Base-by-base conservation (phyloP, 2,113 vertebrate genomes). In the Tachycineta bicolor region DNA sequence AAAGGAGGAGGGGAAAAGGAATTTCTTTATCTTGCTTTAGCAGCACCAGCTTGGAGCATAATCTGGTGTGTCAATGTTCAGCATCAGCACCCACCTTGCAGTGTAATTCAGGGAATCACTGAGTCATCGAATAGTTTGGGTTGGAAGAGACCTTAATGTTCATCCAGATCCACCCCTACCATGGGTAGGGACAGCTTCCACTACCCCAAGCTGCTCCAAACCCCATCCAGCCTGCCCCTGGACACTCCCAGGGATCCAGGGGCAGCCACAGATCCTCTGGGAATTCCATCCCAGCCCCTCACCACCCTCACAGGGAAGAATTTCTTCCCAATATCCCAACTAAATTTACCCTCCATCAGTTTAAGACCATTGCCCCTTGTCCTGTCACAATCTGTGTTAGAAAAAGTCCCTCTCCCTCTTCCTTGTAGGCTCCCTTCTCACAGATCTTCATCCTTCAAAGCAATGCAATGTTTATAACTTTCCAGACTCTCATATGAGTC, bases 181-280 rank as follows among this genome's bases (percentile, higher is more conserved):
- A 26, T 15, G 19, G 4, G 7, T 63, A 52, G 37, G 53, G 53
- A 60, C 73, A 44, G 1, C 2, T 77, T 0, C 37, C 33, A 52
- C 26, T 2, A 0, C 15, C 33, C 53, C 83, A 69, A 33, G 6
- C 0, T 19, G 14, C 7, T 19, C 53, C 44, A 14, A 58, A n/a
- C 13, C 7, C 31, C 0, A 0, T 86, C 31, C 53, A 86, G 0
- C 53, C 37, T 23, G 22, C 6, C 26, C 37, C 50, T 26, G 46
- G 63, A 0, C 26, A 60, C 9, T 60, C 0, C 53, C 63, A 86
- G 18, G 46, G 26, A 68, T 33, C 16, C 62, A 67, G 55, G 33
- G 8, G 14, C 63, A 69, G 37, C 37, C 63, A 33, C 63, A 77
- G 37, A 22, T 60, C 0, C 73, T 19, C 33, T 77, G 63, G 58